Conservation (phyloP, 2,888 invertebrate species). For the Caenorhabditis virilis region DNA sequence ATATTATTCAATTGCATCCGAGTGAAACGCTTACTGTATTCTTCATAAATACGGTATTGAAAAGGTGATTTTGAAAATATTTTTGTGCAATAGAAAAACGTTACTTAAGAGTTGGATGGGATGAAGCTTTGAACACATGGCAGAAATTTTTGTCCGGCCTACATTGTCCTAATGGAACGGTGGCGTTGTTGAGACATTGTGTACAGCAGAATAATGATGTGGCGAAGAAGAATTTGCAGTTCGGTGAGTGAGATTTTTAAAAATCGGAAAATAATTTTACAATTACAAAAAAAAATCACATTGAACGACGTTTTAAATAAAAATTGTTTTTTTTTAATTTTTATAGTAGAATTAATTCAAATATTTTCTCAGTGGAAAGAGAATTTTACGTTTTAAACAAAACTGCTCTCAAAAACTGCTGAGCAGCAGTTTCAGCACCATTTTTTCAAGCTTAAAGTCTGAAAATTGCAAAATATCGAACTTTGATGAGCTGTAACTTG, state of each 20-base stretch:
- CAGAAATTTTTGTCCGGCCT: conserved; percentile 53
- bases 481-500: too few relatives aligned
- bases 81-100: background rate
- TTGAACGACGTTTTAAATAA: too few relatives aligned
- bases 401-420: too few relatives aligned
- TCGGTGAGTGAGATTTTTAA: conserved; percentile 30
- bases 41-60: conserved; percentile 47
- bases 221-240: conserved; percentile 40
- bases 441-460: too few relatives aligned
- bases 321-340: too few relatives aligned
- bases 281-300: too few relatives aligned
- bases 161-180: conserved; percentile 53
- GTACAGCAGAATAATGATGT: conserved; percentile 23
- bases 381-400: too few relatives aligned
- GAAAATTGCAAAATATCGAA: too few relatives aligned
- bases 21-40: conserved; percentile 51
- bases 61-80: conserved; percentile 11
- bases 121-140: conserved; percentile 56
- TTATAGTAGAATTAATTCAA: background rate
- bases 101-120: conserved; percentile 49
- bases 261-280: too few relatives aligned
- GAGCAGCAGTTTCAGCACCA: too few relatives aligned
- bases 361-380: too few relatives aligned
- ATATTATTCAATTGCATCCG: conserved; percentile 47
- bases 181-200: conserved; percentile 44